Conservation (phyloP, 2,113 vertebrate genomes). For the Noturus placidus region DNA sequence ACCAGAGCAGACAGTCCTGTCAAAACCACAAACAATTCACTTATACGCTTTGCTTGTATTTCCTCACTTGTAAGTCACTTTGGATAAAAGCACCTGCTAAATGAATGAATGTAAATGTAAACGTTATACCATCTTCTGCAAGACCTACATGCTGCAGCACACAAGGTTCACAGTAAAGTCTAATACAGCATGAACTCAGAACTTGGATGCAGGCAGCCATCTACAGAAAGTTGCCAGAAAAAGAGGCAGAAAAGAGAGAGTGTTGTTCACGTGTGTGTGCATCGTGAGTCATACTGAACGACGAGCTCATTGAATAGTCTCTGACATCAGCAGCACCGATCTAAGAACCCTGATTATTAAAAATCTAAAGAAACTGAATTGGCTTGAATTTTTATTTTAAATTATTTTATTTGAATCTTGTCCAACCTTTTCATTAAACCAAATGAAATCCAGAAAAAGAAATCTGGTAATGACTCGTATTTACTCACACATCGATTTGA, state of each 20-base stretch:
- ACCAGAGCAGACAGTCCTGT: background rate
- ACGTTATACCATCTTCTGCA: background rate
- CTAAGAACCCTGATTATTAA: background rate
- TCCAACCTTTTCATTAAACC: constrained; percentile 32
- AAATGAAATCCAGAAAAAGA: constrained; percentile 29
- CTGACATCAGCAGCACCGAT: constrained; percentile 3
- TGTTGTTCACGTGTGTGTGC: constrained; percentile 6
- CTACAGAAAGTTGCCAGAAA: background rate
- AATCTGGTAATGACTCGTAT: constrained; percentile 37
- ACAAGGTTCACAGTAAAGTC: background rate
- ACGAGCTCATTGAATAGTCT: constrained; percentile 17
- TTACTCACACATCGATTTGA: constrained; percentile 46
- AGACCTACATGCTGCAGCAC: background rate
- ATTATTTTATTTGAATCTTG: background rate
- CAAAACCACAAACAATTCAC: constrained; percentile 10
- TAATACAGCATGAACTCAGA: background rate
- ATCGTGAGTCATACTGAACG: background rate
- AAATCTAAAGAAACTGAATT: constrained; percentile 10
- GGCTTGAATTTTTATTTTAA: background rate
- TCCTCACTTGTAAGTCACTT: too few relatives aligned
- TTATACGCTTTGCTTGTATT: background rate
- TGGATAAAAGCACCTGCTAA: too few relatives aligned
- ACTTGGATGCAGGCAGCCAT: background rate
- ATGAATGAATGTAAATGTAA: too few relatives aligned
- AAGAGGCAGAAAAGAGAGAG: background rate